phyloP scores from a whole-genome alignment of 2,888 invertebrate species.

The Drosophila diplacantha region DNA sequence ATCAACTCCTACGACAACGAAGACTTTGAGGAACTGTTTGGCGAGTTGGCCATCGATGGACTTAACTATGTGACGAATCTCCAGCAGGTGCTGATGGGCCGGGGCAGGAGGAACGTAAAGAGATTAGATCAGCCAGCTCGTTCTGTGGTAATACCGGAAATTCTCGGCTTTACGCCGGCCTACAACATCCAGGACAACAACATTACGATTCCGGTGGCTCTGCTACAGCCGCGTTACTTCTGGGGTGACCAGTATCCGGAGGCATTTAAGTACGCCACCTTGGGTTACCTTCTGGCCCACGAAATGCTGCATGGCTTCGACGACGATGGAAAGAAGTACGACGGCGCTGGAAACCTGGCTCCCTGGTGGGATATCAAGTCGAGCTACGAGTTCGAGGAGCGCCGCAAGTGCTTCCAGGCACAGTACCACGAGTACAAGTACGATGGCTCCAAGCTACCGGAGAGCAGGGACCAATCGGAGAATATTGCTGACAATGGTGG shows the following conservation, averaged over 20 bases:
- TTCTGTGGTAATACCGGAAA: constrained; percentile 40
- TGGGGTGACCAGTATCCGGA: constrained; percentile 71
- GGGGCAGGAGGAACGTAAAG: constrained; percentile 17
- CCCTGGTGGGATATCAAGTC: constrained; percentile 73
- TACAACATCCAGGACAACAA: constrained; percentile 65
- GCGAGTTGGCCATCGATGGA: constrained; percentile 47
- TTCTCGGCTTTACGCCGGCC: constrained; percentile 61
- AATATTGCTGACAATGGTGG: constrained; percentile 76
- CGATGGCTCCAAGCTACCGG: constrained; percentile 53
- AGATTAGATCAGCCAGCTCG: constrained; percentile 39
- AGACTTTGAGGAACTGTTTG: constrained; percentile 57
- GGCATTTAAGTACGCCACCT: constrained; percentile 69
- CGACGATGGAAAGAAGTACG: constrained; percentile 67
- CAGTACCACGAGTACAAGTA: constrained; percentile 72
- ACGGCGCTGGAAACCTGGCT: constrained; percentile 57
- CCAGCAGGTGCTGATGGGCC: constrained; percentile 51
- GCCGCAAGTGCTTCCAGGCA: constrained; percentile 70
- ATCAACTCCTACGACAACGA: constrained; percentile 69
- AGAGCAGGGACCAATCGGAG: constrained; percentile 63
- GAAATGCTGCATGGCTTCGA: constrained; percentile 76
- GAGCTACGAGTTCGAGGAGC: constrained; percentile 63
- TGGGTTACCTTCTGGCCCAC: constrained; percentile 73
- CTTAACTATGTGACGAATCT: constrained; percentile 65
- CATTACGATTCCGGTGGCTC: constrained; percentile 70
- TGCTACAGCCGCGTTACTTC: constrained; percentile 70